These are phyloP conservation scores for Gymnothorax javanicus DNA, from an alignment of 2,797 vertebrate genomes.

Conservation along the genomic window DNA sequence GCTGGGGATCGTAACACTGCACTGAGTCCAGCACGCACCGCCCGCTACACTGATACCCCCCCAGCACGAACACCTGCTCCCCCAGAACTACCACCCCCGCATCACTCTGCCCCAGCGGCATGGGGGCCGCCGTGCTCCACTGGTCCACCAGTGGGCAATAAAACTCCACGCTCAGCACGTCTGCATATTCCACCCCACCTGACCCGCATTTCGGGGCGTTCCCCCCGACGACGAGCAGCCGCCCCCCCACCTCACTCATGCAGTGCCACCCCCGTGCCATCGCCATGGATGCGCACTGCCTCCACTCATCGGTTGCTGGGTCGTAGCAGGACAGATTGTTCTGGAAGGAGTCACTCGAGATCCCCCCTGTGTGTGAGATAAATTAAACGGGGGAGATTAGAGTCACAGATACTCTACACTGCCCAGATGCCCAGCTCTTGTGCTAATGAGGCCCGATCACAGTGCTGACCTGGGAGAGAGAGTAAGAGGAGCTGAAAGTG, in stretches of 20 bases:
- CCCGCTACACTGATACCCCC: constrained; percentile 83
- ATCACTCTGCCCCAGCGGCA: constrained; percentile 78
- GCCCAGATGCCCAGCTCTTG: background rate
- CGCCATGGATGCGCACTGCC: constrained; percentile 71
- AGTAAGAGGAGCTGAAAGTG: background rate
- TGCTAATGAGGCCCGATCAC: no score
- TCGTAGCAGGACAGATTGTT: constrained; percentile 77
- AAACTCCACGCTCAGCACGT: constrained; percentile 76
- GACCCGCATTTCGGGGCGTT: constrained; percentile 77
- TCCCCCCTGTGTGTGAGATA: constrained; percentile 66
- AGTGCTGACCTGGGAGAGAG: no score
- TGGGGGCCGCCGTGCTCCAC: constrained; percentile 76
- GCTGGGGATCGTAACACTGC: constrained; percentile 75
- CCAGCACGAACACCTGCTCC: constrained; percentile 75
- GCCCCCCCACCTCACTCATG: constrained; percentile 76
- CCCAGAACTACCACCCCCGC: constrained; percentile 75
- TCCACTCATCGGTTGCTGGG: constrained; percentile 65
- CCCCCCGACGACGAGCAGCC: constrained; percentile 80
- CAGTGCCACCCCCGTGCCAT: constrained; percentile 80
- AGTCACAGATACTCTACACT: background rate
- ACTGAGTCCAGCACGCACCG: constrained; percentile 81
- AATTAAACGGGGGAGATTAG: background rate
- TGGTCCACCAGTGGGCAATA: constrained; percentile 74
- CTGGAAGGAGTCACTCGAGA: constrained; percentile 80
- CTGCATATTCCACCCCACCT: constrained; percentile 82